phyloP scores from a whole-genome alignment of 2,797 vertebrate species.

The Microcaecilia unicolor region DNA sequence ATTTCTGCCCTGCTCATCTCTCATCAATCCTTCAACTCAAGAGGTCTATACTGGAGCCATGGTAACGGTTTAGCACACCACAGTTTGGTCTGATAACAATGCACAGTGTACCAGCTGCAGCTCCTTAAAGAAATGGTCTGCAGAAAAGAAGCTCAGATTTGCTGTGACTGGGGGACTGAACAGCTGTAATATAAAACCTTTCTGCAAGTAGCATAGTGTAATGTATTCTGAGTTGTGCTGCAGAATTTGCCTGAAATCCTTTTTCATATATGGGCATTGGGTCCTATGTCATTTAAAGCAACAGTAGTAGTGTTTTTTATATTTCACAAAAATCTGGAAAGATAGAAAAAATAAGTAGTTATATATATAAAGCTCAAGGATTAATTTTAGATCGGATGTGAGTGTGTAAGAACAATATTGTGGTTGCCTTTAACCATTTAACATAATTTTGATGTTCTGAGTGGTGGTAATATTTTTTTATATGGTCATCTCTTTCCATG shows the following conservation, averaged over 20 bases:
- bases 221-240: conserved; percentile 30
- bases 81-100: conserved; percentile 33
- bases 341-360: too few species aligned
- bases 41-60: conserved; percentile 49
- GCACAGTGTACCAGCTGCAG: conserved; percentile 29
- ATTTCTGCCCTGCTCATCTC: conserved; percentile 18
- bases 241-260: too few species aligned
- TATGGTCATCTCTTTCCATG: neutral
- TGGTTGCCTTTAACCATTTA: conserved; percentile 35
- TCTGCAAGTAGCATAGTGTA: conserved; percentile 15
- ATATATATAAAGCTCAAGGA: too few species aligned
- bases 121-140: conserved; percentile 16
- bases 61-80: conserved; percentile 51
- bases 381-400: conserved; percentile 15
- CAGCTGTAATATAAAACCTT: conserved; percentile 12
- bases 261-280: too few species aligned
- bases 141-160: conserved; percentile 21
- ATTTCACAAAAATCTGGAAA: too few species aligned
- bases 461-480: conserved; percentile 4
- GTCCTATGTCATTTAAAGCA: too few species aligned
- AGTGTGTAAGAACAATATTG: conserved; percentile 39
- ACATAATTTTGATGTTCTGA: conserved; percentile 8
- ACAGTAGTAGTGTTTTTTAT: too few species aligned
- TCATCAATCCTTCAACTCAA: conserved; percentile 25
- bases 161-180: conserved; percentile 14